Evolutionary conservation across 2,797 vertebrate species (phyloP).

Genomic region (Ctenochaetus hawaiiensis): DNA sequence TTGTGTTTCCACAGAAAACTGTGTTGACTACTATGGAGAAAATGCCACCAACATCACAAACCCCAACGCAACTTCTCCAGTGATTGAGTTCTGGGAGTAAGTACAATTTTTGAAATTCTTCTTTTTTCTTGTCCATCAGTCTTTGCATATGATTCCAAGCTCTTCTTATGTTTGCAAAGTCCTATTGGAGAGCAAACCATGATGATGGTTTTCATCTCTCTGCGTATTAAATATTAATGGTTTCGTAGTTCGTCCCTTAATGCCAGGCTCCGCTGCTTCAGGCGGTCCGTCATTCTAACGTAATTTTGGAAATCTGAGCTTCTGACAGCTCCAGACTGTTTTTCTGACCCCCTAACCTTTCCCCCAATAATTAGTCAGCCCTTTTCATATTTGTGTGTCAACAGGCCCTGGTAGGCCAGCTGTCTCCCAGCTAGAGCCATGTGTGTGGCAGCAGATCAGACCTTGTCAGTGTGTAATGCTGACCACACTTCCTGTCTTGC

Average conservation of each 20-base stretch:
- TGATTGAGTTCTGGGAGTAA: constrained; percentile 99
- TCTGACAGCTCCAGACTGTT: constrained; percentile 38
- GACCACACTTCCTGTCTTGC: constrained; percentile 77
- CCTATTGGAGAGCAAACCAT: background rate
- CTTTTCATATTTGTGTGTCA: constrained; percentile 84
- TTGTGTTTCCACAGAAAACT: constrained; percentile 88
- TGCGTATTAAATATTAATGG: constrained; percentile 25
- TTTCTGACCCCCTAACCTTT: constrained; percentile 61
- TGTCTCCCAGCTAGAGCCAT: constrained; percentile 85
- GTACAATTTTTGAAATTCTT: constrained; percentile 74
- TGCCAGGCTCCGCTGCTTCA: background rate
- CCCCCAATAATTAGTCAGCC: constrained; percentile 84
- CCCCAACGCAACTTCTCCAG: constrained; percentile 94
- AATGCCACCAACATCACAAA: constrained; percentile 94
- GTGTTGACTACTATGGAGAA: constrained; percentile 94
- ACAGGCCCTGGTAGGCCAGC: constrained; percentile 80
- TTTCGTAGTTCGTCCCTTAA: constrained; percentile 14
- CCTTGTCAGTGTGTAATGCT: constrained; percentile 74
- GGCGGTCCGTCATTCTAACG: constrained; percentile 5
- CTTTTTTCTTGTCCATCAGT: background rate
- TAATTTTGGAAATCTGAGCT: constrained; percentile 37
- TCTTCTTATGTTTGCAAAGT: constrained; percentile 5
- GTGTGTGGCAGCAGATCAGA: constrained; percentile 82
- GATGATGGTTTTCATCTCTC: background rate
- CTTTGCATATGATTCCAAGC: background rate